Evolutionary conservation across 2,888 invertebrate species (phyloP), one percentile per base, ranked within the genome.

Genomic region (Augochlorella aurata): DNA sequence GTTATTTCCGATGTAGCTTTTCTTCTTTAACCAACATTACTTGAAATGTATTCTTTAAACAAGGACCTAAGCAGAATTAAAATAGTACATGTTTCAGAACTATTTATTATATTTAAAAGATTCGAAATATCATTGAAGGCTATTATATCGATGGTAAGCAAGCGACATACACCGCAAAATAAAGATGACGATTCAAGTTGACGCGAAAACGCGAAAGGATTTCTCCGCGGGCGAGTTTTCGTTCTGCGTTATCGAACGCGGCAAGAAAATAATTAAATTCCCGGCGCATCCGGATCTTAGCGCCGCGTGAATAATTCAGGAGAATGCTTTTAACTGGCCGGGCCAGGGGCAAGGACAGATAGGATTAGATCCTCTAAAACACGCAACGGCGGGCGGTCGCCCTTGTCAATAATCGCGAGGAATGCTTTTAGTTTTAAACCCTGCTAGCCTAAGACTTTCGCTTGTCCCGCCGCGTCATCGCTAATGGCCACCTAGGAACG

Each of bases 321-420:
- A 84, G 86, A 85, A 86, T 84, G 87, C 89, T 88, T 88, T 88
- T 82, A 87, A 84, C 81, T 71, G 79, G 81, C 76, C 74, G 44
- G 58, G 47, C 24, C 47, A 3, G 9, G 71, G 63, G 74, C 74
- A 73, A 66, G 73, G 76, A 66, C 74, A 79, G 68, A 58, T 75
- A 79, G 82, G 85, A 74, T 76, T 74, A 78, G 79, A 65, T 77
- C 74, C 77, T 79, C 66, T 66, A 77, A 68, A 77, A 80, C 77
- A 74, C 81, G 82, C 79, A 85, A 87, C 74, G 87, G 84, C 81
- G 84, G 81, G 74, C 71, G 84, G 87, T 86, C 83, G 85, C 80
- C 87, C 86, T 82, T 90, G 89, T 90, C 88, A 87, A 89, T 89
- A 86, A 82, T 86, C 85, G 85, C 87, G 67, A 82, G 89, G 87